These are phyloP conservation scores for Acrocephalus kingi DNA, from an alignment of 2,113 vertebrate species.

Conservation along the genomic window DNA sequence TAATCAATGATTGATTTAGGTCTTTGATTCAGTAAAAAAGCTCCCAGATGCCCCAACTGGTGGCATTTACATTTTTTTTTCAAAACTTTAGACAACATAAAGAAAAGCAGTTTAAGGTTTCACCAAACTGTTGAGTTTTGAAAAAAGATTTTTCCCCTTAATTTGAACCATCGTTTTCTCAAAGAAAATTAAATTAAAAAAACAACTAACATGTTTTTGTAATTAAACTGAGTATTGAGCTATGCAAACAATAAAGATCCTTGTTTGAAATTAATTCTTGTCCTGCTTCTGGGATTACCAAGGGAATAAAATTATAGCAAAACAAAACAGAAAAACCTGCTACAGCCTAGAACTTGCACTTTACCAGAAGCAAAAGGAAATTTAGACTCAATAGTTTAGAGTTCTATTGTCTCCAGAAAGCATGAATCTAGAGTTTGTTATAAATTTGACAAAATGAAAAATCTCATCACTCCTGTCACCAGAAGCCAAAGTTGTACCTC, in stretches of 20 bases:
- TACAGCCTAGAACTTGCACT: slow-evolving; percentile 39
- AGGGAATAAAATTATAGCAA: slow-evolving; percentile 53
- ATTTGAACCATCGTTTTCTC: slow-evolving; percentile 54
- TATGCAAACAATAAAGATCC: slow-evolving; percentile 56
- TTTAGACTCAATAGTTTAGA: slow-evolving; percentile 13
- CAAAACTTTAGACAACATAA: slow-evolving; percentile 13
- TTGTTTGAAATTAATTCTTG: slow-evolving; percentile 60
- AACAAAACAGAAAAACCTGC: slow-evolving; percentile 50
- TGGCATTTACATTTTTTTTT: neutral
- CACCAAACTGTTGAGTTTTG: slow-evolving; percentile 45
- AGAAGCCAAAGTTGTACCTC: neutral
- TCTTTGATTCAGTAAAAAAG: neutral
- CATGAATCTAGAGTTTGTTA: neutral
- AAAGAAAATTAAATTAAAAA: slow-evolving; percentile 53
- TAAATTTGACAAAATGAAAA: slow-evolving; percentile 41
- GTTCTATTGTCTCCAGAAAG: neutral
- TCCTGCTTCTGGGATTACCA: slow-evolving; percentile 59
- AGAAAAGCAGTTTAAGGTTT: slow-evolving; percentile 42
- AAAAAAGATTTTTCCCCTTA: slow-evolving; percentile 47
- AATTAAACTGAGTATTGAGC: slow-evolving; percentile 47
- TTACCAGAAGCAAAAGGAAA: slow-evolving; percentile 46
- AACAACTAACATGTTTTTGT: slow-evolving; percentile 47
- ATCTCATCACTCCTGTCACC: neutral
- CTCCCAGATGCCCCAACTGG: neutral
- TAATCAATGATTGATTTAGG: neutral